Base-by-base conservation (phyloP, 2,888 invertebrate species). In the Ectemnius lituratus region DNA sequence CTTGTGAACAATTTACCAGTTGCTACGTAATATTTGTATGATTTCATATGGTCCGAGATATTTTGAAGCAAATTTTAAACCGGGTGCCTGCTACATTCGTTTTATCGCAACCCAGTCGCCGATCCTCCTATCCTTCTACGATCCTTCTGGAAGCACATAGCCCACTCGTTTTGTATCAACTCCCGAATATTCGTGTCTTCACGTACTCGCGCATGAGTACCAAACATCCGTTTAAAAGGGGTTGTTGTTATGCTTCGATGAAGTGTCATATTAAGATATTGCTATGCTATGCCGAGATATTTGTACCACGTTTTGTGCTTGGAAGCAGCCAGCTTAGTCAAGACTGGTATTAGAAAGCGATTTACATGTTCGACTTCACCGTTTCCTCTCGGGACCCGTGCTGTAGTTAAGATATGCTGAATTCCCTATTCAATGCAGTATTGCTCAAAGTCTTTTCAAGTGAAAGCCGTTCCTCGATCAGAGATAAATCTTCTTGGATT, bases 231-330 rank as follows among this genome's bases (percentile, higher is more conserved):
- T n/a, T 45, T 13, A 45, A 64, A 67, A 1, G 71, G 70, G 13
- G 75, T 20, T 3, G 45, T 23, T 1, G 58, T 62, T 11, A 66
- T 76, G 16, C 67, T 46, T 47, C 72, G 27, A 14, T 52, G 27
- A 0, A 70, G 62, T 2, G 63, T 60, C n/a, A 63, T 62, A n/a
- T 76, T 76, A 0, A 73, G 52, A 23, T 72, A 72, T 63, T 76
- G 62, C 46, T 72, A 66, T 13, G 58, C 69, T 28, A 47, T 16
- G 4, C 6, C 5, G 0, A 72, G 18, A 18, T 63, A 28, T 11
- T 62, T 66, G 37, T 64, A 58, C 78, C 78, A 74, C 0, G 72
- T 27, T 13, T 59, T 60, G 2, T 62, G 70, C 0, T 58, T 37
- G 1, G 67, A 66, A 18, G 62, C 23, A 2, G 70, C 28, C 11